Evolutionary conservation across 1,140 invertebrate genomes (phyloP), one percentile per base, ranked within the genome.

Genomic region (Lucilia sericata): DNA sequence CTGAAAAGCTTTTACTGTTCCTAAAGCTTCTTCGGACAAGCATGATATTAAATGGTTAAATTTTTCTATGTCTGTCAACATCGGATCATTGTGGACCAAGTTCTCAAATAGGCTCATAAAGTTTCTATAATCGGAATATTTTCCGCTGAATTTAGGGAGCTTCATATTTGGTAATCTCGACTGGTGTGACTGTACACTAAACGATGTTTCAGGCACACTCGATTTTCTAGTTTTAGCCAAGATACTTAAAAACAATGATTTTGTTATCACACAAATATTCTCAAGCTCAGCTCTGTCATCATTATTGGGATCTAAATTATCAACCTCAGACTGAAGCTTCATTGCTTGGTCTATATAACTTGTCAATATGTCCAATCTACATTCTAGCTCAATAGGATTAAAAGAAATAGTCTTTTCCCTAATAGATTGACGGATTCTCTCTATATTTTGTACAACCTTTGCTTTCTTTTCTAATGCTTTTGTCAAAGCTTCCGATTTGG

Each of bases 1-100:
- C 21, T 84, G 83, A 84, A 60, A 76, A 78, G 83, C 83, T 8
- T 49, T 70, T 2, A 84, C 74, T 25, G 74, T 84, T 5, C 51
- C 51, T 10, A 55, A 14, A 10, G 51, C 51, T 17, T 12, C 10
- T 55, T 55, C 51, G 51, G 51, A 55, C 51, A 55, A 55, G 51
- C 51, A 55, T 55, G 17, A 14, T 12, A 55, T 55, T 55, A 55
- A 55, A 17, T 55, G 51, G 10, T 55, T 55, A 55, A 17, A 36
- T 55, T 85, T 83, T 76, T 83, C 65, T 36, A 83, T 83, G 3
- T 83, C 47, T 36, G 8, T 36, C 36, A 36, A 8, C 36, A 36
- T 51, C n/a, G n/a, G n/a, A n/a, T n/a, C n/a, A n/a, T n/a, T n/a
- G n/a, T n/a, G n/a, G n/a, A n/a, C n/a, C n/a, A n/a, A n/a, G n/a